These are phyloP conservation scores for Callopanchax toddi DNA, from an alignment of 2,113 vertebrate genomes.

Conservation along the genomic window DNA sequence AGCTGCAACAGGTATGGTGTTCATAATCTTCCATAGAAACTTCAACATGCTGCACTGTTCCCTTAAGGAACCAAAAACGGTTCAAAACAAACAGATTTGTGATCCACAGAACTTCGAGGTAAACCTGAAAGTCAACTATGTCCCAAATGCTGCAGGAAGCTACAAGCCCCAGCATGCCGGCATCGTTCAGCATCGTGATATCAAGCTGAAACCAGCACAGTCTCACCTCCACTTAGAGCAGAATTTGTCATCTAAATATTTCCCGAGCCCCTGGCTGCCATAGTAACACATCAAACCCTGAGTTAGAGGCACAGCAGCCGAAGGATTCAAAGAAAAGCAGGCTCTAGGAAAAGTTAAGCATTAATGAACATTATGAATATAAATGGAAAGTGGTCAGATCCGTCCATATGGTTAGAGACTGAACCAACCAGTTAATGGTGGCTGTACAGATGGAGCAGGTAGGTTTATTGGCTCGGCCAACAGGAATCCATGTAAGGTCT, in stretches of 20 bases:
- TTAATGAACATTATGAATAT: conserved; percentile 55
- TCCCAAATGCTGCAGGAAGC: neutral
- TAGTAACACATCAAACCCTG: conserved; percentile 32
- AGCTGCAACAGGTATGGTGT: too few species aligned
- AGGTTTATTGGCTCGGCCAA: conserved; percentile 54
- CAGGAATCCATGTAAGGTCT: conserved; percentile 34
- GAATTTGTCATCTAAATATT: conserved; percentile 37
- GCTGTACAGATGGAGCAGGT: conserved; percentile 48
- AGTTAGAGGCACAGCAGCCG: neutral
- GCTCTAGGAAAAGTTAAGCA: conserved; percentile 44
- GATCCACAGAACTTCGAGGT: too few species aligned
- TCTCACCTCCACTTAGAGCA: too few species aligned
- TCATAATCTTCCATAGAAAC: too few species aligned
- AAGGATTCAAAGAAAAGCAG: conserved; percentile 6
- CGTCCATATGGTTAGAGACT: conserved; percentile 38
- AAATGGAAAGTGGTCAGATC: conserved; percentile 41
- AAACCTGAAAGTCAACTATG: too few species aligned
- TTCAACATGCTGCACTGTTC: too few species aligned
- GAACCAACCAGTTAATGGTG: conserved; percentile 38
- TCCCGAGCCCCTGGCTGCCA: conserved; percentile 22
- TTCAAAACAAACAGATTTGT: too few species aligned
- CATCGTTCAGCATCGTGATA: neutral
- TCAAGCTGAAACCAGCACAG: too few species aligned
- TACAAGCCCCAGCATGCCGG: conserved; percentile 3
- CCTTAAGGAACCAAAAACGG: too few species aligned